Conservation (phyloP, 2,113 vertebrate genomes). For the Panurus biarmicus region DNA sequence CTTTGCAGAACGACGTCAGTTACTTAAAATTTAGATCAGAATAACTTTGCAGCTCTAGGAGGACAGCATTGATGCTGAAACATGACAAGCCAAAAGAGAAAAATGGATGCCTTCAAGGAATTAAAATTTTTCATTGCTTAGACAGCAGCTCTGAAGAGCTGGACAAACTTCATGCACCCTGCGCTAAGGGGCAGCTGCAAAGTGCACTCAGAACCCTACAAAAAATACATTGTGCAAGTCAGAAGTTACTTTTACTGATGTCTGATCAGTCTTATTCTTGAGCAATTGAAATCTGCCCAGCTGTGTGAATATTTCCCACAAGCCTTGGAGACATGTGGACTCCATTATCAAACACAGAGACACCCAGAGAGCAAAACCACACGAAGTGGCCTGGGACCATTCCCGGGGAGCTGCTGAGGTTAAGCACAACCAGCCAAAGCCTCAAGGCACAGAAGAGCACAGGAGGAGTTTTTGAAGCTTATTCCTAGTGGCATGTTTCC, state of each 20-base stretch:
- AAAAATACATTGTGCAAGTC: neutral
- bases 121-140: neutral
- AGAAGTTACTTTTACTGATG: neutral
- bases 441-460: neutral
- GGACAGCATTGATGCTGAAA: neutral
- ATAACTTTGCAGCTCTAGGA: neutral
- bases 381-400: neutral
- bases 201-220: accelerated
- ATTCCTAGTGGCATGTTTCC: neutral
- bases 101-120: neutral
- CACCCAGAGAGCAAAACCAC: neutral
- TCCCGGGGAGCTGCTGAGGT: neutral
- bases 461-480: neutral
- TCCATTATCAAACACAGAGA: neutral
- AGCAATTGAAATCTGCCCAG: neutral
- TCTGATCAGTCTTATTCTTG: neutral
- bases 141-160: neutral
- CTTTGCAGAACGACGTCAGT: neutral
- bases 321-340: neutral
- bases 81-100: neutral
- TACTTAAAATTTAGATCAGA: neutral
- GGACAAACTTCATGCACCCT: neutral
- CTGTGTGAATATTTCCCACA: neutral
- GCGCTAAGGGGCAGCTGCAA: neutral
- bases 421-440: neutral